Conservation (phyloP, 2,888 invertebrate genomes). For the Lagria hirta region DNA sequence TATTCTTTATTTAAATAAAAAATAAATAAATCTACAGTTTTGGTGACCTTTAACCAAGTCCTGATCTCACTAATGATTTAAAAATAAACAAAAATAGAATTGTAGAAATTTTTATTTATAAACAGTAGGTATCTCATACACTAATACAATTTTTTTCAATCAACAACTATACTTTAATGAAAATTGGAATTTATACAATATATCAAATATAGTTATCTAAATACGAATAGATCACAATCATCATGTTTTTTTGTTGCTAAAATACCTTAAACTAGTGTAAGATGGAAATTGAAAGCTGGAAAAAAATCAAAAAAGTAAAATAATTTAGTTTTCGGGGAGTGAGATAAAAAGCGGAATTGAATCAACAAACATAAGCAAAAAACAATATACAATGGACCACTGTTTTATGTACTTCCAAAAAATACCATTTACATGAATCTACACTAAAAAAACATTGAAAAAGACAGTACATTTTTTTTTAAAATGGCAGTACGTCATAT, state of each 20-base stretch:
- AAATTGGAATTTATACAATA: constrained; percentile 24
- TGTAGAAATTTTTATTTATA: constrained; percentile 21
- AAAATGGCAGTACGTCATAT: constrained; percentile 48
- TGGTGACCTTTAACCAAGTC: too few species aligned
- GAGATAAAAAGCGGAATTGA: neutral
- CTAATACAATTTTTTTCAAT: constrained; percentile 24
- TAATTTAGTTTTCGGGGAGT: constrained; percentile 1
- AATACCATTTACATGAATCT: constrained; percentile 18
- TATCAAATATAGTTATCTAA: constrained; percentile 26
- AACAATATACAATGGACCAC: too few species aligned
- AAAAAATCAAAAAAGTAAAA: constrained; percentile 9
- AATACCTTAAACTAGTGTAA: too few species aligned
- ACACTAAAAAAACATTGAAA: constrained; percentile 22
- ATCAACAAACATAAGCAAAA: neutral
- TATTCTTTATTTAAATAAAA: constrained; percentile 21
- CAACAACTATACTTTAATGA: constrained; percentile 24
- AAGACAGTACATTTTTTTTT: constrained; percentile 27
- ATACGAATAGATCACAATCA: constrained; percentile 22
- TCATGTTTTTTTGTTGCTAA: constrained; percentile 11
- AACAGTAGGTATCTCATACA: constrained; percentile 21
- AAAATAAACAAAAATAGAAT: neutral
- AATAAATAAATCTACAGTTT: neutral
- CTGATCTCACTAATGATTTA: too few species aligned
- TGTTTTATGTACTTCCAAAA: neutral
- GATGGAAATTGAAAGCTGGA: too few species aligned